Conservation (phyloP, 2,888 invertebrate genomes). For the Villa cingulata region DNA sequence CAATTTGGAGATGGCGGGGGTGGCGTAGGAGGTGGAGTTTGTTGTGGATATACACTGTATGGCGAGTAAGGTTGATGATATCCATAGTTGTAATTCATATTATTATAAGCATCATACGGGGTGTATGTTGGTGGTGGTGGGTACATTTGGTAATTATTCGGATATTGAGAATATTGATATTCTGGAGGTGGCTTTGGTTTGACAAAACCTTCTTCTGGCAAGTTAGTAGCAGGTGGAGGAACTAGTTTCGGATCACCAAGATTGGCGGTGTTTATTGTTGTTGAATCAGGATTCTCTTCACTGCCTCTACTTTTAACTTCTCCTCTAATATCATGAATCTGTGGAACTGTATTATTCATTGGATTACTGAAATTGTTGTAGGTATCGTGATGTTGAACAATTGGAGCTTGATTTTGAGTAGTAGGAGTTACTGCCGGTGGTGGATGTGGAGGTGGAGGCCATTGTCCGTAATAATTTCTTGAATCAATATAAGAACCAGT, state of each 20-base stretch:
- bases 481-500: constrained; percentile 43
- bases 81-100: constrained; percentile 36
- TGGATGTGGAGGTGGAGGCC: constrained; percentile 44
- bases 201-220: constrained; percentile 33
- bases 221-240: constrained; percentile 18
- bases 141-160: constrained; percentile 37
- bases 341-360: constrained; percentile 18
- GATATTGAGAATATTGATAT: constrained; percentile 35
- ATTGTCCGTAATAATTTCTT: constrained; percentile 49
- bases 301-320: constrained; percentile 32
- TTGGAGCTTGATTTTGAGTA: constrained; percentile 21
- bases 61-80: constrained; percentile 36
- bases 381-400: constrained; percentile 20
- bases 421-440: constrained; percentile 39
- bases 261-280: constrained; percentile 45
- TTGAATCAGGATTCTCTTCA: constrained; percentile 65
- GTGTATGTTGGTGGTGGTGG: constrained; percentile 33
- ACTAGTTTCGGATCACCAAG: constrained; percentile 36
- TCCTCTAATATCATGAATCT: constrained; percentile 22
- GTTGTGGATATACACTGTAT: constrained; percentile 35
- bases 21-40: constrained; percentile 34
- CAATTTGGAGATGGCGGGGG: constrained; percentile 45
- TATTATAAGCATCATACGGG: constrained; percentile 35
- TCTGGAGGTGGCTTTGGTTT: constrained; percentile 36
- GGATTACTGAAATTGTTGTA: constrained; percentile 22